Evolutionary conservation across 2,113 vertebrate species (phyloP).

Genomic region (Aptenodytes forsteri): DNA sequence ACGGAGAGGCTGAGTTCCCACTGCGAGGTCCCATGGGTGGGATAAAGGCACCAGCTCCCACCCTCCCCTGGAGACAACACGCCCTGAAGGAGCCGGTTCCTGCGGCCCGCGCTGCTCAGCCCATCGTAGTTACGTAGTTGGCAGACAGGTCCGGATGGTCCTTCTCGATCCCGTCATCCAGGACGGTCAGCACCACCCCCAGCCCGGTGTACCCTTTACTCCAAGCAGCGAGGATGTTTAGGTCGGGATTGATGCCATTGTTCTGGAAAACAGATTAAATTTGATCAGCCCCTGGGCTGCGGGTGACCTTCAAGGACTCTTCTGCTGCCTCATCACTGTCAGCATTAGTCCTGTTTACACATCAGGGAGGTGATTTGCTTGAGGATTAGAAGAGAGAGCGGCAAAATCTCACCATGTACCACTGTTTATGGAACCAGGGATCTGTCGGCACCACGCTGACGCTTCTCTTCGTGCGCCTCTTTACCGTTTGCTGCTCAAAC

Average conservation of each 20-base stretch:
- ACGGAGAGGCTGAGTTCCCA: not conserved
- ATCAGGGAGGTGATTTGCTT: fast-evolving
- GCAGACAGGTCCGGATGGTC: slow-evolving; percentile 89
- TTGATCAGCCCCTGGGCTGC: fast-evolving
- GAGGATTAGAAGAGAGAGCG: not conserved
- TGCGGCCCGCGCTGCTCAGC: not conserved
- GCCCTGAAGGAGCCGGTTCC: fast-evolving
- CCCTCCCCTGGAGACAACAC: not conserved
- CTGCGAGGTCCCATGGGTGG: fast-evolving
- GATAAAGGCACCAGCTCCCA: not conserved
- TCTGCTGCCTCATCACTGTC: not conserved
- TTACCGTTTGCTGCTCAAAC: slow-evolving; percentile 77
- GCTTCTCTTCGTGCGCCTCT: slow-evolving; percentile 51
- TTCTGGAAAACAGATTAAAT: slow-evolving; percentile 71
- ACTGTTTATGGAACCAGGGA: slow-evolving; percentile 79
- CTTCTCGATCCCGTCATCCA: slow-evolving; percentile 96
- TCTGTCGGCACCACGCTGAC: slow-evolving; percentile 51
- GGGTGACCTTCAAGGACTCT: not conserved
- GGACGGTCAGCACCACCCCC: slow-evolving; percentile 90
- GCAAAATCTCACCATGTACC: slow-evolving; percentile 77
- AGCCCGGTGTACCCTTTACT: slow-evolving; percentile 87
- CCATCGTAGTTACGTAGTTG: slow-evolving; percentile 85
- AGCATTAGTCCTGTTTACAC: not conserved
- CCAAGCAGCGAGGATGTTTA: slow-evolving; percentile 91
- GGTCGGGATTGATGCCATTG: slow-evolving; percentile 81